Evolutionary conservation across 1,140 invertebrate species (phyloP).

Genomic region (Apis laboriosa): DNA sequence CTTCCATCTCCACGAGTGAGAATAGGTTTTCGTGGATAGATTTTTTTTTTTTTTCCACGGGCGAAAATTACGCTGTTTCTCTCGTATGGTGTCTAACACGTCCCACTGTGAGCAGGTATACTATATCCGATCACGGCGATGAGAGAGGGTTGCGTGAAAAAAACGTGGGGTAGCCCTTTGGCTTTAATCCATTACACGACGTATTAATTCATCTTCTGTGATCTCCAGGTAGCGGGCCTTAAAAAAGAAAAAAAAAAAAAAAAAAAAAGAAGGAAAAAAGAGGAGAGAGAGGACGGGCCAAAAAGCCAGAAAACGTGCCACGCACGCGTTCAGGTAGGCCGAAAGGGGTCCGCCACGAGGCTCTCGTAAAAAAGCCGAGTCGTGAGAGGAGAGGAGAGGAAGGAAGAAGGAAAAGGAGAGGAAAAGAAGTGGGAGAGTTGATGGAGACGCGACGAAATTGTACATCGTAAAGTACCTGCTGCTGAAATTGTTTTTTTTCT

Average conservation of each 20-base stretch:
- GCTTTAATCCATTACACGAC: conserved; percentile 70
- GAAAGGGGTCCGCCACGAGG: conserved; percentile 64
- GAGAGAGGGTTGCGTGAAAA: conserved; percentile 58
- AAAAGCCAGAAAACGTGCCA: conserved; percentile 60
- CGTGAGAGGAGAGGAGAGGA: neutral
- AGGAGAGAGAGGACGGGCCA: conserved; percentile 12
- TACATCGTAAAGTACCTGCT: conserved; percentile 58
- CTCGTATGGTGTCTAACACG: conserved; percentile 33
- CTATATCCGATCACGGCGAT: conserved; percentile 29
- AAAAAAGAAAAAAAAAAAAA: conserved; percentile 47
- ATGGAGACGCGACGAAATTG: conserved; percentile 34
- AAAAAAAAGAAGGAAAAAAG: neutral
- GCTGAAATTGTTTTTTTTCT: neutral
- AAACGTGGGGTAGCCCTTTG: conserved; percentile 53
- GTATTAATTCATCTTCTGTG: conserved; percentile 73
- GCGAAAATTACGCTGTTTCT: conserved; percentile 4
- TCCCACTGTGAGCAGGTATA: conserved; percentile 62
- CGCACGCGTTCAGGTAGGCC: conserved; percentile 76
- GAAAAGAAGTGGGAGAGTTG: neutral
- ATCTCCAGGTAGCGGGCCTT: conserved; percentile 66
- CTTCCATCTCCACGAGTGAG: neutral
- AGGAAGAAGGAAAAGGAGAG: neutral
- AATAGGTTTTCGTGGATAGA: neutral
- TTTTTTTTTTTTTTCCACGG: too few species aligned
- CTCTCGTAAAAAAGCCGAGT: conserved; percentile 60